Evolutionary conservation across 1,140 invertebrate species (phyloP).

Genomic region (Tetranychus cinnabarinus): DNA sequence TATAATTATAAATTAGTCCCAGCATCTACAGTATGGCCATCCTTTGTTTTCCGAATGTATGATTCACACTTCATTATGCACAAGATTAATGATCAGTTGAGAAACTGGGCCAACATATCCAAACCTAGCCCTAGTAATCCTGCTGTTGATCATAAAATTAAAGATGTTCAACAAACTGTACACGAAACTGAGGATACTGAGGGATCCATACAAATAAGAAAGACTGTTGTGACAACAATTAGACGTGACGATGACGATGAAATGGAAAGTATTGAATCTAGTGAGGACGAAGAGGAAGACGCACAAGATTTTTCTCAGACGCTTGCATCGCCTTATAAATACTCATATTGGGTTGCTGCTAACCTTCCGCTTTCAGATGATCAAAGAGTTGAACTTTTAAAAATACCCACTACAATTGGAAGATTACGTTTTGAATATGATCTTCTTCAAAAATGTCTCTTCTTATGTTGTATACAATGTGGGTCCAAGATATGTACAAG

Average conservation of each 20-base stretch:
- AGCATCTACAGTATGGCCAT: slow-evolving; percentile 21
- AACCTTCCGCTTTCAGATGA: slow-evolving; percentile 39
- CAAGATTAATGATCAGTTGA: neutral
- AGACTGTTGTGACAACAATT: neutral
- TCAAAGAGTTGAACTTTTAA: slow-evolving; percentile 32
- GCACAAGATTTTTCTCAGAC: neutral
- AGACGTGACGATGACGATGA: neutral
- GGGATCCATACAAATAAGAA: neutral
- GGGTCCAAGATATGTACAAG: slow-evolving; percentile 33
- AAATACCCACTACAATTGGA: slow-evolving; percentile 36
- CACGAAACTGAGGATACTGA: neutral
- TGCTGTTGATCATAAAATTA: neutral
- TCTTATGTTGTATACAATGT: slow-evolving; percentile 40
- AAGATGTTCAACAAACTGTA: neutral
- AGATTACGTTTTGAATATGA: slow-evolving; percentile 37
- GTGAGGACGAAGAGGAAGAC: neutral
- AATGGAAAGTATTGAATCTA: too few relatives aligned
- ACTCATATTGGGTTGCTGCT: slow-evolving; percentile 52
- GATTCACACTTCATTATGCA: slow-evolving; percentile 3
- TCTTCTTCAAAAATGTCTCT: slow-evolving; percentile 32
- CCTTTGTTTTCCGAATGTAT: slow-evolving; percentile 16
- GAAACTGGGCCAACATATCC: neutral
- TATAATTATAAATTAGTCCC: neutral
- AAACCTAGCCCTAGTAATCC: neutral
- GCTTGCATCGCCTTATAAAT: slow-evolving; percentile 12